phyloP scores from a whole-genome alignment of 2,888 invertebrate genomes.

The Onchidella celtica region DNA sequence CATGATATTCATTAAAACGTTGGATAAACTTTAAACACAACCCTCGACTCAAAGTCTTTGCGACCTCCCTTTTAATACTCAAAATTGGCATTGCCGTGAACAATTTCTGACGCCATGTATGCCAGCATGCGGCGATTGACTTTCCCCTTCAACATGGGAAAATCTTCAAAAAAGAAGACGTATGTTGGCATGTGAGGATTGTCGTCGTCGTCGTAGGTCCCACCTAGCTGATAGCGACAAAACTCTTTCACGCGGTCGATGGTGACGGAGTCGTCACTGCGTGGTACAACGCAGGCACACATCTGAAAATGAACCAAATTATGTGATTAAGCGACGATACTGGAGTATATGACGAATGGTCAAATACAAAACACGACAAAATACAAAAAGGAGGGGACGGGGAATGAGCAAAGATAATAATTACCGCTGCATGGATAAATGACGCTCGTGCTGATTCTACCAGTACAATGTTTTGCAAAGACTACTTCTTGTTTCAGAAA shows the following conservation, averaged over 20 bases:
- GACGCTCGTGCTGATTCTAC: too few relatives aligned
- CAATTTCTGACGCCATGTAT: constrained; percentile 34
- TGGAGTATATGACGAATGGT: too few relatives aligned
- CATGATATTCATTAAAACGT: too few relatives aligned
- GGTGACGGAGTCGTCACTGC: constrained; percentile 39
- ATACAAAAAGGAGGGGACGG: not conserved
- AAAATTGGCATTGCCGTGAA: constrained; percentile 27
- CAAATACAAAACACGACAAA: not conserved
- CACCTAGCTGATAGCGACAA: constrained; percentile 42
- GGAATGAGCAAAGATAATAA: not conserved
- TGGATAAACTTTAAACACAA: too few relatives aligned
- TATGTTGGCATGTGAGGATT: constrained; percentile 46
- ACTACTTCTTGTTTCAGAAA: too few relatives aligned
- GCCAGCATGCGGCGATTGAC: constrained; percentile 37
- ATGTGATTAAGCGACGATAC: too few relatives aligned
- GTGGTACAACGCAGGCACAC: constrained; percentile 46
- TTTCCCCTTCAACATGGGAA: constrained; percentile 36
- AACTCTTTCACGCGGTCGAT: constrained; percentile 47
- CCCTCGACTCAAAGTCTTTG: too few relatives aligned
- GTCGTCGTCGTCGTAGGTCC: constrained; percentile 30
- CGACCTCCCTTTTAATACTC: constrained; percentile 22
- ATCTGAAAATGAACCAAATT: too few relatives aligned
- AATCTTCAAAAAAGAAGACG: constrained; percentile 44
- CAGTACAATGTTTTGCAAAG: too few relatives aligned
- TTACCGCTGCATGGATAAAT: too few relatives aligned